A percentile compares a stretch with the other conserved stretches of the same genome.
phyloP scores from a whole-genome alignment of 2,113 vertebrate genomes.

The Halcyon malimbica region DNA sequence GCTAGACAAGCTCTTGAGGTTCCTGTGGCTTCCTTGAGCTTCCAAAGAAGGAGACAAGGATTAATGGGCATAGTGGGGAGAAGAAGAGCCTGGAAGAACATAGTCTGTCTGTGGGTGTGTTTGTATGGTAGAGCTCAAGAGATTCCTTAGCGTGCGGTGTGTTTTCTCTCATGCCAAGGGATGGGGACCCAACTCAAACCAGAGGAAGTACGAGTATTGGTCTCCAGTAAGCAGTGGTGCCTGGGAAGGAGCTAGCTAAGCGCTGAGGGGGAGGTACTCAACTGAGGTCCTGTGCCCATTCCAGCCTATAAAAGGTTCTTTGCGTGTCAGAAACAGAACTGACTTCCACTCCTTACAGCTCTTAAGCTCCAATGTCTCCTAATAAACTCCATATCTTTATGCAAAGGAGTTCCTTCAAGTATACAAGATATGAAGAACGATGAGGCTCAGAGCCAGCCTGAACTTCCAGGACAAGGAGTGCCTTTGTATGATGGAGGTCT shows the following conservation, averaged over 20 bases:
- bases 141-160: not conserved
- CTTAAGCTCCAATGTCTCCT: conserved; percentile 38
- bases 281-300: not conserved
- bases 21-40: not conserved
- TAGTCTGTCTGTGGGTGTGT: not conserved
- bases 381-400: conserved; percentile 62
- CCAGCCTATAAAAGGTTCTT: conserved; percentile 62
- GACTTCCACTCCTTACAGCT: conserved; percentile 41
- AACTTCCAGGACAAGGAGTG: conserved; percentile 5
- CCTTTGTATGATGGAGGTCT: not conserved
- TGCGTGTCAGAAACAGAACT: conserved; percentile 35
- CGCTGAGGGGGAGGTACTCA: not conserved
- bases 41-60: not conserved
- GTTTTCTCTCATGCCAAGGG: not conserved
- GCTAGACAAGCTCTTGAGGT: not conserved
- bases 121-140: not conserved
- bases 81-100: not conserved
- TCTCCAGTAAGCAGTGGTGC: not conserved
- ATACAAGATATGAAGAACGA: not conserved
- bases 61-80: not conserved
- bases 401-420: conserved; percentile 43
- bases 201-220: not conserved
- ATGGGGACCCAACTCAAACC: not conserved
- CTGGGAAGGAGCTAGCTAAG: not conserved
- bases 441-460: conserved; percentile 28